phyloP scores from a whole-genome alignment of 2,113 vertebrate species.

The Pomatorhinus ruficollis region DNA sequence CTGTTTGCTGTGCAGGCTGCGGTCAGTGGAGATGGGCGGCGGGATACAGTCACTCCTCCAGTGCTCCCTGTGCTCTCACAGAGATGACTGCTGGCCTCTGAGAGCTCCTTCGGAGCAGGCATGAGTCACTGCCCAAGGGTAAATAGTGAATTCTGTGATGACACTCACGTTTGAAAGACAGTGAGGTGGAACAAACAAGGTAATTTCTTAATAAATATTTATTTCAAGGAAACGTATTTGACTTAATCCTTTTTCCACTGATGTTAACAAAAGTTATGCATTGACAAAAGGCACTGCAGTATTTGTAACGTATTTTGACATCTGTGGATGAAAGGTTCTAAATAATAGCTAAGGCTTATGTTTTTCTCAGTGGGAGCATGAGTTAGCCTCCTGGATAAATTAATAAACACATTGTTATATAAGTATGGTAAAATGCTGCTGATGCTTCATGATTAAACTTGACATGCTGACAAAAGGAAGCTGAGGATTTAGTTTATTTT shows the following conservation, averaged over 20 bases:
- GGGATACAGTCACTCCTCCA: fast-evolving
- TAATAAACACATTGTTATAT: slow-evolving; percentile 42
- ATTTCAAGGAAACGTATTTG: neutral
- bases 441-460: neutral
- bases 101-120: neutral
- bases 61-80: neutral
- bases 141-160: neutral
- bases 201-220: slow-evolving; percentile 27
- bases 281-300: neutral
- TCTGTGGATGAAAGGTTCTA: slow-evolving; percentile 20
- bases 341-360: neutral
- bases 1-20: neutral
- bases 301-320: neutral
- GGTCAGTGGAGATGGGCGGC: neutral
- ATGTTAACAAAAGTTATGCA: neutral
- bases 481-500: neutral
- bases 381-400: slow-evolving; percentile 6
- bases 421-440: neutral
- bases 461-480: neutral
- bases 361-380: neutral
- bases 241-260: neutral
- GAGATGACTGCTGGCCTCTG: neutral
- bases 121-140: neutral
- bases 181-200: neutral
- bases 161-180: neutral